Percentiles rank a stretch among this genome's conserved stretches.
phyloP scores from a whole-genome alignment of 2,797 vertebrate genomes.

The Dromococcyx pavoninus region DNA sequence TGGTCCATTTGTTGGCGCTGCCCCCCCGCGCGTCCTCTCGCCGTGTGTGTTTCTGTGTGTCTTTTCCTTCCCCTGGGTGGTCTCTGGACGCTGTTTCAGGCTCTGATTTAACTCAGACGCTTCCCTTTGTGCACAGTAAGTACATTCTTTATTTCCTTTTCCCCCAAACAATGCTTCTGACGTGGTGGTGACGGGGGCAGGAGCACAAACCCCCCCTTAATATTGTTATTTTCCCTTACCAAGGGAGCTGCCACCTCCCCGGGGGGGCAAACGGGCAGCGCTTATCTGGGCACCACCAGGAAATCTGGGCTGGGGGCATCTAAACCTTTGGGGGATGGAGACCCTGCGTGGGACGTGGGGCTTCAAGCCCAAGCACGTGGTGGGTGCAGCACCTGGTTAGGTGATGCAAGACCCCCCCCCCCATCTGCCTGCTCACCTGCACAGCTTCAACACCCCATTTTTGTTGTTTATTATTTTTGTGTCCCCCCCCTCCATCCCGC shows the following conservation, averaged over 20 bases:
- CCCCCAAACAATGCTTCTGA: neutral
- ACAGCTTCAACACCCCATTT: neutral
- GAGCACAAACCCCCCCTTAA: neutral
- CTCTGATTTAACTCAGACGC: neutral
- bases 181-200: neutral
- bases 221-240: neutral
- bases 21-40: neutral
- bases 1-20: neutral
- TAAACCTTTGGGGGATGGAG: neutral
- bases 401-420: rapidly evolving
- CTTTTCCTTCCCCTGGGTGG: neutral
- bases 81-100: neutral
- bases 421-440: rapidly evolving
- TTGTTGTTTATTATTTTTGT: neutral
- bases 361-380: neutral
- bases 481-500: too few relatives aligned
- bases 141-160: neutral
- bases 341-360: neutral
- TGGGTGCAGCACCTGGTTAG: neutral
- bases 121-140: neutral
- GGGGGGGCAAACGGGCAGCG: neutral
- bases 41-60: neutral
- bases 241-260: neutral
- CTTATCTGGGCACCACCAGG: neutral
- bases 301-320: neutral